Evolutionary conservation across 2,888 invertebrate genomes (phyloP), one percentile per base, ranked within the genome.

Genomic region (Trachelus stipa): DNA sequence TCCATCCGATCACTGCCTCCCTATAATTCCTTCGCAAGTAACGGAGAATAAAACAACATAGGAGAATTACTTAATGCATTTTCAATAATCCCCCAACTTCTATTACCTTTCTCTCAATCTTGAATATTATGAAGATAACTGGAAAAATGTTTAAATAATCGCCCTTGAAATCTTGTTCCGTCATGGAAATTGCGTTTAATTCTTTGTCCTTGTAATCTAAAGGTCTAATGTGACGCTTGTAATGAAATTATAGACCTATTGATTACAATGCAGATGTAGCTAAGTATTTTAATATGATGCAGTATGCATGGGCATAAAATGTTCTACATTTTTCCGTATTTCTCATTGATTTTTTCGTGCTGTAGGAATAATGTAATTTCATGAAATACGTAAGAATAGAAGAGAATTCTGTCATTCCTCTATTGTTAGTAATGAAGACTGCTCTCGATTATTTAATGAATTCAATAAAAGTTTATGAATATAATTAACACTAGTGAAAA

Each of bases 1-100:
- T 74, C 74, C 74, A 34, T 30, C n/a, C 74, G 34, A 74, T 6
- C 35, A 30, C 74, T 74, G 71, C 34, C 71, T 71, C 71, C 34
- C 71, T 30, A 40, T 40, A 56, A 23, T 56, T 56, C 56, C 56
- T 56, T 56, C 56, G 56, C 56, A 56, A 56, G 56, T 56, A 56
- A 56, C 56, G 56, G 23, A 56, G 23, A 56, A 56, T 56, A 56
- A 56, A 56, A 23, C 56, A 56, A 23, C 23, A 56, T 56, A 56
- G 23, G 15, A 56, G 15, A 56, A 56, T 56, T 56, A 56, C 9
- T 56, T 56, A 56, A 56, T 56, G 56, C 56, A 56, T 56, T 56
- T 56, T 56, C 56, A 56, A 56, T 56, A 23, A 56, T 40, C 56
- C 56, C 56, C 2, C 23, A 56, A 56, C 56, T 23, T 56, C 56